Base-by-base conservation (phyloP, 2,797 vertebrate genomes). In the Triplophysa bombifrons region DNA sequence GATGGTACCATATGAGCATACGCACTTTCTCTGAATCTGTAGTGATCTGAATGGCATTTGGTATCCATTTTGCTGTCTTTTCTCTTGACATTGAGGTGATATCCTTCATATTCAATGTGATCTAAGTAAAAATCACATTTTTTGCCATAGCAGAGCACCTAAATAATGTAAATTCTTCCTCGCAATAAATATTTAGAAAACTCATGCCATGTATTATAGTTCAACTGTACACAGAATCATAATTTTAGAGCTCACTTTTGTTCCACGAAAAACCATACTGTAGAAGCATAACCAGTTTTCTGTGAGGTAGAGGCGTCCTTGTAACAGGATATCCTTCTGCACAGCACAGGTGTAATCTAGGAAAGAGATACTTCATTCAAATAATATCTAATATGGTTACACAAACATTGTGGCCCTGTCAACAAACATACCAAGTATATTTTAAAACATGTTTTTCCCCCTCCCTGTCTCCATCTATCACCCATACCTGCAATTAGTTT, bases 201-300 rank as follows among this genome's bases (percentile, higher is more conserved):
- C 22, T 19, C 17, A 10, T 20, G 1, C 12, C 14, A 56, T 56
- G 25, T 14, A 34, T 44, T 3, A 44, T 1, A 27, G 77, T 2
- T n/a, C 17, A 17, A 19, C 19, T 68, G 20, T 25, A 12, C 67
- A 55, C n/a, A 34, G 13, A 68, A 14, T 3, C 13, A 51, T 11
- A 9, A 67, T 48, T 1, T 60, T 7, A 60, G 3, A 55, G 86
- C 87, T 95, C 93, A 96, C 96, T 88, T 95, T 95, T 3, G 96
- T 98, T 80, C 96, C 94, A 92, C 96, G 89, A 87, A 99, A 98
- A 83, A 99, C 96, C 87, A 96, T 95, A 93, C 96, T 98, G 93
- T 98, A 93, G 94, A 99, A 99, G 91, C 96, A 98, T 67, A 99
- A 88, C 91, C 93, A 96, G 88, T 95, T 96, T 89, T 98, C 95